phyloP scores from a whole-genome alignment of 2,888 invertebrate genomes.

The Hydrotaea diabolus region DNA sequence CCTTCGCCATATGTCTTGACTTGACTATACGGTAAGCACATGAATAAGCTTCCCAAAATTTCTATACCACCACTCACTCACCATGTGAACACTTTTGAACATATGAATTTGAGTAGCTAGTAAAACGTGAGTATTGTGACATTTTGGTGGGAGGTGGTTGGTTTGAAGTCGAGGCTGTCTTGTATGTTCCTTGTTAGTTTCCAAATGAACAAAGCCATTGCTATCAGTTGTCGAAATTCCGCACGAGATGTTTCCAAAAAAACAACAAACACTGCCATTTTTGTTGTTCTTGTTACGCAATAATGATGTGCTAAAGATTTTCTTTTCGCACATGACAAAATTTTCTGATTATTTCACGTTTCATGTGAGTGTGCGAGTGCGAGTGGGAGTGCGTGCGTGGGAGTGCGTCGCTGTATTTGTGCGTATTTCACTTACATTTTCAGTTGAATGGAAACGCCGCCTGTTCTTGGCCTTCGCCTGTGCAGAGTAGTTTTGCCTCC shows the following conservation, averaged over 20 bases:
- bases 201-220: too few relatives aligned
- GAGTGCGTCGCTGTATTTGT: too few relatives aligned
- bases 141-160: too few relatives aligned
- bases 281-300: conserved; percentile 18
- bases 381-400: background rate
- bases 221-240: background rate
- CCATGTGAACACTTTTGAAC: background rate
- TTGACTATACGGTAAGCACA: too few relatives aligned
- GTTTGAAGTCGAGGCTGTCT: background rate
- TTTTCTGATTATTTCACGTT: conserved; percentile 38
- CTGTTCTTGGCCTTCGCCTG: background rate
- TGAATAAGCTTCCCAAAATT: too few relatives aligned
- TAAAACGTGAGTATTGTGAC: background rate
- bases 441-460: too few relatives aligned
- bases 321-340: conserved; percentile 39
- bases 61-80: too few relatives aligned
- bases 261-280: background rate
- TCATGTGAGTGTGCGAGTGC: background rate
- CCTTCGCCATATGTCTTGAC: too few relatives aligned
- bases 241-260: conserved; percentile 9
- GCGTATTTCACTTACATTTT: background rate
- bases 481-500: background rate
- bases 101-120: background rate
- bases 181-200: too few relatives aligned
- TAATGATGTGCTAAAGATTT: conserved; percentile 47